Evolutionary conservation across 92 coral and sea anemone species (phyloP).

Genomic region (Palythoa grandis): DNA sequence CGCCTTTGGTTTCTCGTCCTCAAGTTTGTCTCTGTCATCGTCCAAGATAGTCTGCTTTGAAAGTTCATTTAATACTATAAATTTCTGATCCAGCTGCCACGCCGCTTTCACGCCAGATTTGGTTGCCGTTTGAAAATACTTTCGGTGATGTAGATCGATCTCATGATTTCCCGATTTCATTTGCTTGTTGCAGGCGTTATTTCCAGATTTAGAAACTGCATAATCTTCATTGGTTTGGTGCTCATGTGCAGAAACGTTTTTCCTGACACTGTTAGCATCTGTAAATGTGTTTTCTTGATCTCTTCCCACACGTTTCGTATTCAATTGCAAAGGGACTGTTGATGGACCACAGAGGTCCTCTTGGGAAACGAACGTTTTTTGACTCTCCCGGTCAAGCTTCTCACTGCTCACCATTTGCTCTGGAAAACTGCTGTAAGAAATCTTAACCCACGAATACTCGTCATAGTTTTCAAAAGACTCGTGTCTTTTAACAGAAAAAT

Average conservation of each 20-base stretch:
- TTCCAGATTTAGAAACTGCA: background rate
- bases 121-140: background rate
- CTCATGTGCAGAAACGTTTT: background rate
- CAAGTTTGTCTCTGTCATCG: background rate
- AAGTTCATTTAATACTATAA: background rate
- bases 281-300: background rate
- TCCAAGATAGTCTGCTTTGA: background rate
- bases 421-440: background rate
- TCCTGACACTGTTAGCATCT: background rate
- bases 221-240: background rate
- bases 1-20: background rate
- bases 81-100: slow-evolving; percentile 37
- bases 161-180: background rate
- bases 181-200: background rate
- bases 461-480: background rate
- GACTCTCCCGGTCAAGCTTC: background rate
- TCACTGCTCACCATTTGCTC: background rate
- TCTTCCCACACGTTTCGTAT: background rate
- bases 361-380: background rate
- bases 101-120: background rate
- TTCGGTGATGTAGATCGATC: background rate
- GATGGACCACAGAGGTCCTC: background rate
- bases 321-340: background rate
- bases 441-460: slow-evolving; percentile 1
- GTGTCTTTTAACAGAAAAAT: background rate